These are phyloP conservation scores for Astreopora myriophthalma DNA, from an alignment of 64 coral and sea anemone genomes.

Conservation along the genomic window DNA sequence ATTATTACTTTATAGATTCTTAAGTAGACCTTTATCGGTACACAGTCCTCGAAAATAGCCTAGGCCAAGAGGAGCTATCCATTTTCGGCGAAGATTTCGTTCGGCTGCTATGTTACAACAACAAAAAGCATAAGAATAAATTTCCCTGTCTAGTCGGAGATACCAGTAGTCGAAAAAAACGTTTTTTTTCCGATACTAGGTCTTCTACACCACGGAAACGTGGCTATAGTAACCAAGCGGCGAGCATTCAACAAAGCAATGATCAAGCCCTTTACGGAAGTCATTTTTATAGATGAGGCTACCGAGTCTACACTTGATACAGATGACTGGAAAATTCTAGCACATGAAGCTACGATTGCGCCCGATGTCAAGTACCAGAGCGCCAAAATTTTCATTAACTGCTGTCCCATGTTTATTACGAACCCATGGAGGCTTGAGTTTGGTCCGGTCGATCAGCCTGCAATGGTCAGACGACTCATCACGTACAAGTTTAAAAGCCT, in stretches of 20 bases:
- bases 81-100: not conserved
- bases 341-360: not conserved
- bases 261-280: slow-evolving; percentile 5
- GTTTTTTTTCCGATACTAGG: not conserved
- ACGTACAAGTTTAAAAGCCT: slow-evolving; percentile 31
- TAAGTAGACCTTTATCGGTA: too few species aligned
- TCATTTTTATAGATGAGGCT: slow-evolving; percentile 56
- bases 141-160: not conserved
- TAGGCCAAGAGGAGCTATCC: not conserved
- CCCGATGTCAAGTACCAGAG: slow-evolving; percentile 7
- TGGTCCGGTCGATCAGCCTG: not conserved
- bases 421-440: not conserved
- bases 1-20: too few species aligned
- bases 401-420: slow-evolving; percentile 36
- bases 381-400: slow-evolving; percentile 18
- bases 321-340: slow-evolving; percentile 38
- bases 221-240: slow-evolving; percentile 5
- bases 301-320: not conserved
- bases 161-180: not conserved
- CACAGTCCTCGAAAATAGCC: too few species aligned
- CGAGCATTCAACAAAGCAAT: slow-evolving; percentile 34
- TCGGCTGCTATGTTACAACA: not conserved
- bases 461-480: slow-evolving; percentile 1
- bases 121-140: not conserved
- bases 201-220: not conserved